These are phyloP conservation scores for Caenorhabditis japonica DNA, from an alignment of 2,888 invertebrate species.

Conservation along the genomic window DNA sequence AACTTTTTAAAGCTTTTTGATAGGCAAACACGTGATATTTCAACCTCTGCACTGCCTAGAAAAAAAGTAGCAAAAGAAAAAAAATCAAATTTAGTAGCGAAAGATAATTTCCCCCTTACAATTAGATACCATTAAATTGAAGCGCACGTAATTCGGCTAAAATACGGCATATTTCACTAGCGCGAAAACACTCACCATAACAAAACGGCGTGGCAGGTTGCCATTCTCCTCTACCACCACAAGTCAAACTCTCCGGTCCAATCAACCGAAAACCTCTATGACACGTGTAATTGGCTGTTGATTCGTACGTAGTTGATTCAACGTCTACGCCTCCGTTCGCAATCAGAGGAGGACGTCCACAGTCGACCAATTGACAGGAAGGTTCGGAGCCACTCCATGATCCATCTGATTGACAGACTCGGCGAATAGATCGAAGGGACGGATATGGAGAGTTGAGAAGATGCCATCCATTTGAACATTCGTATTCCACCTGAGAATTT, in stretches of 20 bases:
- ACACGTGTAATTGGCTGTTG: slow-evolving; percentile 66
- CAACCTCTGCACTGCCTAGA: no score
- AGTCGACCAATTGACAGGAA: slow-evolving; percentile 61
- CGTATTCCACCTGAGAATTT: slow-evolving; percentile 61
- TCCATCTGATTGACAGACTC: slow-evolving; percentile 64
- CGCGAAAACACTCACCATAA: slow-evolving; percentile 70
- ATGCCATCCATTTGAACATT: slow-evolving; percentile 62
- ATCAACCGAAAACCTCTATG: slow-evolving; percentile 66
- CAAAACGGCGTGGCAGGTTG: slow-evolving; percentile 69
- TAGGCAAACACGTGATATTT: no score
- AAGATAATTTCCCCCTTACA: no score
- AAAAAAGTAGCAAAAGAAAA: no score
- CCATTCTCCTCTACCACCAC: slow-evolving; percentile 65
- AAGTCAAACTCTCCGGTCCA: slow-evolving; percentile 64
- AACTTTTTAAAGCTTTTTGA: no score
- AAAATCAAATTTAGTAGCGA: no score
- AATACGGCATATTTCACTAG: no score
- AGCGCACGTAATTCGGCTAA: no score
- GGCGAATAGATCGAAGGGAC: slow-evolving; percentile 45
- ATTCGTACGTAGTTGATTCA: slow-evolving; percentile 58
- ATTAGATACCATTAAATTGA: no score
- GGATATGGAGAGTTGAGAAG: slow-evolving; percentile 44
- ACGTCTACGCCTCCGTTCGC: slow-evolving; percentile 63
- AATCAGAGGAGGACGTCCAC: slow-evolving; percentile 62
- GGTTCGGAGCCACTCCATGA: slow-evolving; percentile 62